Evolutionary conservation across 2,888 invertebrate species (phyloP).

Genomic region (Drosophila demipolita): DNA sequence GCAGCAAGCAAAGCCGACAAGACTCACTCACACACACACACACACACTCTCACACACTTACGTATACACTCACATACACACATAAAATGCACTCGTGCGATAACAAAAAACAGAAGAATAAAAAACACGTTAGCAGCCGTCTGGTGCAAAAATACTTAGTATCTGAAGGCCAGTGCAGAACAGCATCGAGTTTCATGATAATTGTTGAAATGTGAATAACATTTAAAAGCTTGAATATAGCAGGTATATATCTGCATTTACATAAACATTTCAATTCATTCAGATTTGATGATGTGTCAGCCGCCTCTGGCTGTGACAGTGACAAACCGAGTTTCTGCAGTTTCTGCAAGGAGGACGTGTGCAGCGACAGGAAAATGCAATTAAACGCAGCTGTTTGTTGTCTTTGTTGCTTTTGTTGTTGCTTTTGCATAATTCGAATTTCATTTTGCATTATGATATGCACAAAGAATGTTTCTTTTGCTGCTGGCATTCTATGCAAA

Average conservation of each 20-base stretch:
- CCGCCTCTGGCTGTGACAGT: slow-evolving; percentile 37
- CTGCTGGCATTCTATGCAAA: slow-evolving; percentile 21
- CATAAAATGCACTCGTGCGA: slow-evolving; percentile 57
- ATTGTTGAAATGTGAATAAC: slow-evolving; percentile 41
- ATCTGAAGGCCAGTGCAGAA: slow-evolving; percentile 25
- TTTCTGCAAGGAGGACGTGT: slow-evolving; percentile 1
- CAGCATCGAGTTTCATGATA: slow-evolving; percentile 50
- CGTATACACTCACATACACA: neutral
- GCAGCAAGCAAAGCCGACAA: slow-evolving; percentile 43
- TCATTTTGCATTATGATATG: slow-evolving; percentile 54
- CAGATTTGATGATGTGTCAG: slow-evolving; percentile 18
- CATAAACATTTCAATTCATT: slow-evolving; percentile 6
- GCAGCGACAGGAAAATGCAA: slow-evolving; percentile 65
- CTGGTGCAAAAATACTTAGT: slow-evolving; percentile 30
- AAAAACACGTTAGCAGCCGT: slow-evolving; percentile 20
- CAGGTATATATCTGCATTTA: slow-evolving; percentile 7
- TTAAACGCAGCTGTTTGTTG: slow-evolving; percentile 49
- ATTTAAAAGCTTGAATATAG: slow-evolving; percentile 25
- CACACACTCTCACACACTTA: neutral
- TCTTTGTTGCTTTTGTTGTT: slow-evolving; percentile 9
- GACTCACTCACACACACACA: slow-evolving; percentile 30
- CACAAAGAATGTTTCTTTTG: slow-evolving; percentile 33
- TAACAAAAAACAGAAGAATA: slow-evolving; percentile 41
- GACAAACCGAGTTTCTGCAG: slow-evolving; percentile 21
- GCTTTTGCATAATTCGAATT: slow-evolving; percentile 51